Conservation (phyloP, 2,113 vertebrate genomes). For the Nibea coibor region DNA sequence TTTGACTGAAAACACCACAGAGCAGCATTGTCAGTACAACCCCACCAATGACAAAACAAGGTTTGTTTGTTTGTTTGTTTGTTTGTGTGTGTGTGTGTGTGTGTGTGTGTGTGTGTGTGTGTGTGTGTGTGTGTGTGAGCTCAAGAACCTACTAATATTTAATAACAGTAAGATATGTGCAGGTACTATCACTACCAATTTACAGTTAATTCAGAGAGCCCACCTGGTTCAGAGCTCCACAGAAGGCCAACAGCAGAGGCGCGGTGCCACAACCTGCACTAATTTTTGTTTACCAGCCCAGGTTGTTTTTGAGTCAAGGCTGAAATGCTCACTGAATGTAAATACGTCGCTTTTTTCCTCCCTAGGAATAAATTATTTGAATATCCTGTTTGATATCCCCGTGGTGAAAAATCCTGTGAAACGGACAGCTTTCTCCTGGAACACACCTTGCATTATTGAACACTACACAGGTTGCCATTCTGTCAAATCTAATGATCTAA, state of each 20-base stretch:
- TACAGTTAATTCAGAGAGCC: neutral
- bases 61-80: no score
- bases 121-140: no score
- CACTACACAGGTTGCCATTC: neutral
- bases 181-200: neutral
- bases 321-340: constrained; percentile 1
- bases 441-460: constrained; percentile 28
- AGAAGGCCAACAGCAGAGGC: neutral
- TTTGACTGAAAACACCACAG: no score
- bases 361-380: neutral
- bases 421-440: neutral
- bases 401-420: neutral
- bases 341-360: neutral
- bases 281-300: neutral
- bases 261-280: neutral
- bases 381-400: neutral
- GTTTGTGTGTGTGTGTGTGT: no score
- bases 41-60: no score
- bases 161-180: neutral
- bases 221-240: neutral
- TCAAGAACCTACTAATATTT: no score
- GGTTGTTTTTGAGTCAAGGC: neutral
- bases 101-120: no score
- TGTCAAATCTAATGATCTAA: constrained; percentile 33
- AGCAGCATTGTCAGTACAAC: no score